Percentiles rank a stretch among this genome's conserved stretches.
phyloP scores from a whole-genome alignment of 2,113 vertebrate genomes.

The Phrynosoma platyrhinos region DNA sequence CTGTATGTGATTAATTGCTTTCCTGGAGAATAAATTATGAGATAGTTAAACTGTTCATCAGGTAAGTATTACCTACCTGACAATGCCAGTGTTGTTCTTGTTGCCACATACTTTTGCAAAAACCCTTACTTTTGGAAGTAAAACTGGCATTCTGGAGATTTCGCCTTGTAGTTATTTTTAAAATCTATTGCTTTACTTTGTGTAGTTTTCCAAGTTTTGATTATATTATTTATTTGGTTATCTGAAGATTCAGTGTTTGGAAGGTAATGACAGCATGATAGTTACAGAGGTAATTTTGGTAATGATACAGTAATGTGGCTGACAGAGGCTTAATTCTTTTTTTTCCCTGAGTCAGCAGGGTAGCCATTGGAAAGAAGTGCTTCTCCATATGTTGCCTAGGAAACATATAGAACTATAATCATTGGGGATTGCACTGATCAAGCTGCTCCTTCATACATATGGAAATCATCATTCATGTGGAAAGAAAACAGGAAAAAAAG shows the following conservation, averaged over 20 bases:
- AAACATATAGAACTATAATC: constrained; percentile 6
- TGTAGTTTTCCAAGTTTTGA: constrained; percentile 26
- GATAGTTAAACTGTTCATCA: constrained; percentile 20
- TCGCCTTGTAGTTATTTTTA: constrained; percentile 38
- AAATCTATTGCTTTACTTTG: constrained; percentile 19
- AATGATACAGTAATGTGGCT: not conserved
- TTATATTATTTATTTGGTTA: constrained; percentile 9
- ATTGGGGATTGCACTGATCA: not conserved
- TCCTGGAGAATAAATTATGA: constrained; percentile 39
- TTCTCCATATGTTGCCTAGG: not conserved
- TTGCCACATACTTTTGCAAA: not conserved
- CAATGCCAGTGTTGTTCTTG: not conserved
- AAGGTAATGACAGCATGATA: not conserved
- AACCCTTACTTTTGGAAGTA: not conserved
- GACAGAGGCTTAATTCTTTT: not conserved
- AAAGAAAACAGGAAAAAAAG: not conserved
- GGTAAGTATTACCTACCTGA: not conserved
- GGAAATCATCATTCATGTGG: not conserved
- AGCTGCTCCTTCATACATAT: not conserved
- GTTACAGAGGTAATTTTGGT: not conserved
- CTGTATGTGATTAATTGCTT: constrained; percentile 51
- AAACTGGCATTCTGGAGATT: constrained; percentile 25
- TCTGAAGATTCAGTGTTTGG: constrained; percentile 1
- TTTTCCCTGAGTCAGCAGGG: not conserved
- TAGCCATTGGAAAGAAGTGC: not conserved